Conservation (phyloP, 2,113 vertebrate species). For the Labeo rohita region DNA sequence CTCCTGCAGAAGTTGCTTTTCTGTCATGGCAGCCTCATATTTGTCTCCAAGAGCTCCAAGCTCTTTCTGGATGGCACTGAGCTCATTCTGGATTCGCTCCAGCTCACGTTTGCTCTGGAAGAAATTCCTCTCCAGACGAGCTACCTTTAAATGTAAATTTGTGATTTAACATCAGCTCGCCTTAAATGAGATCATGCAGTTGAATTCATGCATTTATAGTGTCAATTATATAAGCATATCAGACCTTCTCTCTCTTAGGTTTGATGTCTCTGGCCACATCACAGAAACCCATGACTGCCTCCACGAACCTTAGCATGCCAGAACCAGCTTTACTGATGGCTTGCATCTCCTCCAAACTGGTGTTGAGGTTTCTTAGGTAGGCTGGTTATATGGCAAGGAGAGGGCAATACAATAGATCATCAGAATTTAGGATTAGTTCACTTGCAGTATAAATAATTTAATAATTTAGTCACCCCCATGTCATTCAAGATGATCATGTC, state of each 20-base stretch:
- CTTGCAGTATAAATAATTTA: no score
- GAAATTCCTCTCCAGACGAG: conserved; percentile 88
- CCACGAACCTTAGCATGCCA: conserved; percentile 95
- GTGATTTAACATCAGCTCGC: neutral
- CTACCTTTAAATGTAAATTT: conserved; percentile 77
- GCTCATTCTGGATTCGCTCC: conserved; percentile 85
- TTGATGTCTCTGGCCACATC: conserved; percentile 89
- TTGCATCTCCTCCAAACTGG: conserved; percentile 89
- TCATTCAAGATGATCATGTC: no score
- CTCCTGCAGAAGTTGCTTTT: conserved; percentile 88
- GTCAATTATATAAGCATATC: neutral
- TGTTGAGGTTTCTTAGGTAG: conserved; percentile 86
- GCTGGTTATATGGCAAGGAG: conserved; percentile 66
- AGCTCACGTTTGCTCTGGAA: conserved; percentile 85
- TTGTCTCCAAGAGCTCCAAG: conserved; percentile 82
- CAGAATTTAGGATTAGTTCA: neutral
- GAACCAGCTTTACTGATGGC: conserved; percentile 91
- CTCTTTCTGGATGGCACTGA: conserved; percentile 82
- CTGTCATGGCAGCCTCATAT: conserved; percentile 83
- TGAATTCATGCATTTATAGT: neutral
- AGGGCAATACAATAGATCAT: neutral
- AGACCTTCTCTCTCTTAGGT: conserved; percentile 94
- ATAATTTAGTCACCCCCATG: no score
- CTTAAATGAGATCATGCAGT: neutral
- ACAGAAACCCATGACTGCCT: conserved; percentile 92